Percentiles rank a stretch among this genome's conserved stretches.
Evolutionary conservation across 1,140 invertebrate species (phyloP).

Genomic region (Atta cephalotes): DNA sequence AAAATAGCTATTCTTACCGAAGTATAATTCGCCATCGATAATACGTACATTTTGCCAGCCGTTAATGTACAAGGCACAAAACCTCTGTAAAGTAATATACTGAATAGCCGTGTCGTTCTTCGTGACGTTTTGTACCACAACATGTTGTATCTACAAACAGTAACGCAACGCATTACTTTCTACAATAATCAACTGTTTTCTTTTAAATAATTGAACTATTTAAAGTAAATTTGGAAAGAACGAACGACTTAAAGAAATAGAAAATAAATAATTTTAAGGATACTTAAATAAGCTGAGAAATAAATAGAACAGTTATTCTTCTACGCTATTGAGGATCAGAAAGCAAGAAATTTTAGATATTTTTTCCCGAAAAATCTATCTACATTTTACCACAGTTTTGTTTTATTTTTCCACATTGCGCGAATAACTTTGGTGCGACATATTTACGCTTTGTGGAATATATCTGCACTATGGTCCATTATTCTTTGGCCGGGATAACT

Average conservation of each 20-base stretch:
- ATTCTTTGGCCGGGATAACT: conserved; percentile 35
- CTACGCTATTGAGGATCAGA: not conserved
- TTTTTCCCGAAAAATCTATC: not conserved
- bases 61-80: conserved; percentile 30
- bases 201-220: not conserved
- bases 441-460: conserved; percentile 46
- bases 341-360: not conserved
- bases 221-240: not conserved
- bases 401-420: not conserved
- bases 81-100: conserved; percentile 16
- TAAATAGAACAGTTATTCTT: not conserved
- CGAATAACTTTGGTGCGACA: not conserved
- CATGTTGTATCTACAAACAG: conserved; percentile 26
- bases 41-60: conserved; percentile 21
- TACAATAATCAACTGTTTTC: not conserved
- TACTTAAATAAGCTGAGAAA: not conserved
- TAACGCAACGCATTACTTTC: not conserved
- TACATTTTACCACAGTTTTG: not conserved
- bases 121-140: conserved; percentile 7
- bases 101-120: conserved; percentile 13
- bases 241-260: not conserved
- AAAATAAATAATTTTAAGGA: not conserved
- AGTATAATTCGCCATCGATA: conserved; percentile 27
- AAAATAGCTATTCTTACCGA: conserved; percentile 9
- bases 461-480: conserved; percentile 30